These are phyloP conservation scores for Poecilia wingei DNA, from an alignment of 2,797 vertebrate genomes.

Conservation along the genomic window DNA sequence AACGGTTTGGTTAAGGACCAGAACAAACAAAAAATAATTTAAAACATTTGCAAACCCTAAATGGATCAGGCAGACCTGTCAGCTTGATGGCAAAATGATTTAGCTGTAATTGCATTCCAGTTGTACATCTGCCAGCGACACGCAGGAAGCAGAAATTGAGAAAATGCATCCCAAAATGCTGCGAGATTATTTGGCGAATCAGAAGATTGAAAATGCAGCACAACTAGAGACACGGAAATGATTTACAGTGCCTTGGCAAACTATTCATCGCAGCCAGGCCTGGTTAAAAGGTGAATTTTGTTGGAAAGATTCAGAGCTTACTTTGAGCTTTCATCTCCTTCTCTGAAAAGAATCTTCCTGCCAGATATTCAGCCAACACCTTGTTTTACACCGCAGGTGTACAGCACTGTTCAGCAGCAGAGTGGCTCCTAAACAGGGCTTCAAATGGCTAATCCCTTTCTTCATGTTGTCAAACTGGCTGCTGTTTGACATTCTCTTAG, in stretches of 20 bases:
- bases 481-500: constrained; percentile 71
- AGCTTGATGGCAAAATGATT: not conserved
- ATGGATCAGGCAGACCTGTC: constrained; percentile 1
- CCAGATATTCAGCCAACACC: constrained; percentile 43
- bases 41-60: not conserved
- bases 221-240: no score
- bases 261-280: not conserved
- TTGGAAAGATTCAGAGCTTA: constrained; percentile 24
- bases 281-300: constrained; percentile 14
- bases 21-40: not conserved
- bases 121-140: not conserved
- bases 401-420: constrained; percentile 36
- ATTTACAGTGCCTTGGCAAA: no score
- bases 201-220: no score
- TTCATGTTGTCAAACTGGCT: constrained; percentile 61
- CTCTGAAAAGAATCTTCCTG: constrained; percentile 32
- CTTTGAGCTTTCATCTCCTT: constrained; percentile 25
- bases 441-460: constrained; percentile 59
- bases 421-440: constrained; percentile 53
- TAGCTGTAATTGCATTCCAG: not conserved
- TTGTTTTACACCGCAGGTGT: constrained; percentile 43
- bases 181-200: no score
- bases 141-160: not conserved
- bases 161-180: not conserved
- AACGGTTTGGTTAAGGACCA: not conserved